Evolutionary conservation across 2,797 vertebrate species (phyloP).

Genomic region (Galaxias olidus): DNA sequence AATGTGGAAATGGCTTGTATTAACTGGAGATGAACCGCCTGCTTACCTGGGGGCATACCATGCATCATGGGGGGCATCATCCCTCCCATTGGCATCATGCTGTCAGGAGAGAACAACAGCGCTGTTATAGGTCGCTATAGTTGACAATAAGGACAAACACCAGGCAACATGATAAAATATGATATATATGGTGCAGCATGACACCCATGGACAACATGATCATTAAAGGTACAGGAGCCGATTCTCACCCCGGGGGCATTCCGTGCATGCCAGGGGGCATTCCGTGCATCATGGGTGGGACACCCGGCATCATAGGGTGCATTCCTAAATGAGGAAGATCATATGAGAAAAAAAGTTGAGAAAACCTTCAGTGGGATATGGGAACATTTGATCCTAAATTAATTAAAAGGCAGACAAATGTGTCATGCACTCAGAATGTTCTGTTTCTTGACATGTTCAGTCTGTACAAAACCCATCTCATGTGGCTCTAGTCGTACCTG

Average conservation of each 20-base stretch:
- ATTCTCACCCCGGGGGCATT: conserved; percentile 92
- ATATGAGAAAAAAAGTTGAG: background rate
- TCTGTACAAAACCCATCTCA: too few species aligned
- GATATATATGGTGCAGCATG: background rate
- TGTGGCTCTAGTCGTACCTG: conserved; percentile 56
- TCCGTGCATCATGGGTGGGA: conserved; percentile 96
- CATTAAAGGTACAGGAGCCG: background rate
- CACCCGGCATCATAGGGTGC: conserved; percentile 94
- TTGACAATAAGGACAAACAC: conserved; percentile 10
- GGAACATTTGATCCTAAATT: too few species aligned
- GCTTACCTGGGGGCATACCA: conserved; percentile 79
- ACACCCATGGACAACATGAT: conserved; percentile 69
- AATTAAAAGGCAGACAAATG: too few species aligned
- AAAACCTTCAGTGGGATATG: too few species aligned
- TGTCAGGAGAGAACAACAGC: conserved; percentile 30
- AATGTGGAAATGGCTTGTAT: too few species aligned
- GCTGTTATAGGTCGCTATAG: background rate
- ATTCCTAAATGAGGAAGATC: conserved; percentile 79
- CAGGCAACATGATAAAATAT: background rate
- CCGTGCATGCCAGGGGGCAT: conserved; percentile 96
- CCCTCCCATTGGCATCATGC: conserved; percentile 95
- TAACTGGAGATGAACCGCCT: too few species aligned
- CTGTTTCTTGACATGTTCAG: too few species aligned
- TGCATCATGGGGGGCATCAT: conserved; percentile 99
- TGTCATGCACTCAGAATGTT: too few species aligned